phyloP scores from a whole-genome alignment of 2,797 vertebrate genomes.

The Bradypus variegatus region DNA sequence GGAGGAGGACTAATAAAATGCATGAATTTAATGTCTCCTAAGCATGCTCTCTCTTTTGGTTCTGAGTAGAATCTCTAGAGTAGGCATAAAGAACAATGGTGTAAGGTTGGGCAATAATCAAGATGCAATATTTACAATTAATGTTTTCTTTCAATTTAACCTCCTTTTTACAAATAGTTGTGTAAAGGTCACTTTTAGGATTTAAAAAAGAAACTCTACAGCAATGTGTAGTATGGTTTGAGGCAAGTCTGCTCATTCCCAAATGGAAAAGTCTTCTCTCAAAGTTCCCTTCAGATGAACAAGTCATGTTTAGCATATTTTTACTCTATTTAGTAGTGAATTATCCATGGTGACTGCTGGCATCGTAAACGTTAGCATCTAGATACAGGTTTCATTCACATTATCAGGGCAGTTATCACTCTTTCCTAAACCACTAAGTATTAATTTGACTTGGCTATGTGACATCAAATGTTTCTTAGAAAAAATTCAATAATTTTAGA shows the following conservation, averaged over 20 bases:
- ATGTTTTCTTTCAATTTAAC: background rate
- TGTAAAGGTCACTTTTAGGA: background rate
- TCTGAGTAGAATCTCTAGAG: background rate
- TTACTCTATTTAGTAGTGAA: conserved; percentile 25
- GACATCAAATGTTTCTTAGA: background rate
- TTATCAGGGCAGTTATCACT: background rate
- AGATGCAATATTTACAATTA: background rate
- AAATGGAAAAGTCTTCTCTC: background rate
- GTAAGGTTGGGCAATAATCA: background rate
- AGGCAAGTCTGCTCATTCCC: background rate
- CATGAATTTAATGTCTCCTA: background rate
- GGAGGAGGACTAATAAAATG: background rate
- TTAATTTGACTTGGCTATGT: conserved; percentile 22
- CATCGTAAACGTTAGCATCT: background rate
- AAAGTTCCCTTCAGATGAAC: background rate
- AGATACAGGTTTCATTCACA: background rate
- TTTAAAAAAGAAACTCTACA: background rate
- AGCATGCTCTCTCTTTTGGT: background rate
- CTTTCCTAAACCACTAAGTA: background rate
- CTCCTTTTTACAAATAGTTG: background rate
- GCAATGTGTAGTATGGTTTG: background rate
- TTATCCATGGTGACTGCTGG: background rate
- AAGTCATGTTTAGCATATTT: conserved; percentile 17
- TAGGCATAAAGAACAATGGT: background rate
- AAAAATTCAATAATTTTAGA: background rate